These are phyloP conservation scores for Pogonocherus hispidulus DNA, from an alignment of 2,888 invertebrate species.

Conservation along the genomic window DNA sequence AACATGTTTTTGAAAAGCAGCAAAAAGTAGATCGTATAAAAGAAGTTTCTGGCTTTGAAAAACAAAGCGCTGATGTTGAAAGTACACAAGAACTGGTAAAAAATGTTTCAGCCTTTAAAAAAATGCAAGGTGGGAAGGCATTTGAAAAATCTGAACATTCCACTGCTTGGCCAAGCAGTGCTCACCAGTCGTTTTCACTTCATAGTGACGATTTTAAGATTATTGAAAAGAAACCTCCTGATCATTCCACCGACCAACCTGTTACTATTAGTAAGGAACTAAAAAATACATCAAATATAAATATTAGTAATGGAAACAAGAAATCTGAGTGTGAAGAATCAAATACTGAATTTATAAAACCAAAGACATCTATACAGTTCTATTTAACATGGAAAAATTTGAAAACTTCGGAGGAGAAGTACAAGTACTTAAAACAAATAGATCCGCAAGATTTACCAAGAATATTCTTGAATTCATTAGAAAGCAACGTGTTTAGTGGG, in stretches of 20 bases:
- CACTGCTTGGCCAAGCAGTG: slow-evolving; percentile 40
- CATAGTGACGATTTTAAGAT: slow-evolving; percentile 57
- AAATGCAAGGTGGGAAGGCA: slow-evolving; percentile 36
- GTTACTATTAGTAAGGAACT: slow-evolving; percentile 32
- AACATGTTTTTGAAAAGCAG: slow-evolving; percentile 45
- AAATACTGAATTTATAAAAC: slow-evolving; percentile 66
- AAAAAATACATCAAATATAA: slow-evolving; percentile 45
- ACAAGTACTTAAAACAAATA: slow-evolving; percentile 74
- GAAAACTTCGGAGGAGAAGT: slow-evolving; percentile 70
- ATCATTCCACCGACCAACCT: neutral
- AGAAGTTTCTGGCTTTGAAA: slow-evolving; percentile 35
- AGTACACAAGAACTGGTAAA: slow-evolving; percentile 10
- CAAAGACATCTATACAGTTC: slow-evolving; percentile 78
- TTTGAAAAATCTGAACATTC: slow-evolving; percentile 35
- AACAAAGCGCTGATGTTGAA: neutral
- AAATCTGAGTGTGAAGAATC: slow-evolving; percentile 40
- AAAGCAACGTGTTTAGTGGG: slow-evolving; percentile 75
- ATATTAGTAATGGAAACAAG: slow-evolving; percentile 33
- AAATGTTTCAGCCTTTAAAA: slow-evolving; percentile 41
- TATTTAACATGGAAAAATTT: slow-evolving; percentile 75
- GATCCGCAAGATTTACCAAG: slow-evolving; percentile 72
- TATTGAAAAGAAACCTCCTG: slow-evolving; percentile 48
- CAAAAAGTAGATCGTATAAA: slow-evolving; percentile 30
- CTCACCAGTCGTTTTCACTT: slow-evolving; percentile 39
- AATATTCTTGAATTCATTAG: slow-evolving; percentile 79